phyloP scores from a whole-genome alignment of 2,797 vertebrate genomes.

The Limnodromus scolopaceus region DNA sequence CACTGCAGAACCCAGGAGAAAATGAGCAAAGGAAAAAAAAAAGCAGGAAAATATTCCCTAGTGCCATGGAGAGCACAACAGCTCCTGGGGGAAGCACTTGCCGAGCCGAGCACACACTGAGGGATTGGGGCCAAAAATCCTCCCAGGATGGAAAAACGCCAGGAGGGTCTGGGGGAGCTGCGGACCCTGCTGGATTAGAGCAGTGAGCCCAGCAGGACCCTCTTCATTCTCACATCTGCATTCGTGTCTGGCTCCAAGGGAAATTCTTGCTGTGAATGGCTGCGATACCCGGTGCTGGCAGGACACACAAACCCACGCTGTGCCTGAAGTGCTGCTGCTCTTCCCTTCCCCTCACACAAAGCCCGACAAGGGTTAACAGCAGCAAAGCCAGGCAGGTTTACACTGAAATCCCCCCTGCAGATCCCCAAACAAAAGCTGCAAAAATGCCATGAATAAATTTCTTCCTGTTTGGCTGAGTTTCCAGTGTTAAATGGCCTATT shows the following conservation, averaged over 20 bases:
- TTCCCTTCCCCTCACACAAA: neutral
- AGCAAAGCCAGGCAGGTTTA: neutral
- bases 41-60: neutral
- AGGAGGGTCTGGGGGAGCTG: neutral
- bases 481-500: neutral
- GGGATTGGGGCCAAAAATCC: neutral
- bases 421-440: conserved; percentile 13
- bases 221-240: neutral
- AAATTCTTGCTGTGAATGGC: neutral
- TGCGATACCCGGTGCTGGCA: neutral
- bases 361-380: neutral
- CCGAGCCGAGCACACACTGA: neutral
- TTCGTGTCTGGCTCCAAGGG: neutral
- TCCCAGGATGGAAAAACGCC: rapidly evolving
- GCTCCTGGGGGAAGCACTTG: rapidly evolving
- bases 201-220: neutral
- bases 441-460: conserved; percentile 29
- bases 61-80: neutral
- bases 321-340: neutral
- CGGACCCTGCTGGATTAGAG: neutral
- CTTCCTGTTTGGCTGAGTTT: neutral
- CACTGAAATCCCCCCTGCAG: conserved; percentile 1
- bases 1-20: neutral
- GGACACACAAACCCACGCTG: rapidly evolving
- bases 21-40: neutral